phyloP scores from a whole-genome alignment of 2,888 invertebrate species.

The Argynnis bischoffii region DNA sequence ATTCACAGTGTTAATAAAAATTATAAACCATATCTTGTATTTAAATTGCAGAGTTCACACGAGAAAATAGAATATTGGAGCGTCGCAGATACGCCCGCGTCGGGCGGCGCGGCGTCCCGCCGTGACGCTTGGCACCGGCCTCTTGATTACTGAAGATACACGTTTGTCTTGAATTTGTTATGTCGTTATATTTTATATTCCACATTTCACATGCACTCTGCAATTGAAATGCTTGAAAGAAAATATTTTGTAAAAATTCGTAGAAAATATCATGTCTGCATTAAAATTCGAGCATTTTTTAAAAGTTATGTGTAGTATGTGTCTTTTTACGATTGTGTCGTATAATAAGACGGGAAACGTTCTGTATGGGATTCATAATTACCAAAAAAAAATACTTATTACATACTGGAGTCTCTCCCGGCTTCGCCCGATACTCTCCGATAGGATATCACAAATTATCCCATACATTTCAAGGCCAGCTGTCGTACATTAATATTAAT shows the following conservation, averaged over 20 bases:
- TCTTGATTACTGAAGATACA: conserved; percentile 22
- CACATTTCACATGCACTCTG: background rate
- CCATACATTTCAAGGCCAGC: too few relatives aligned
- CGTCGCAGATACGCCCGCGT: conserved; percentile 18
- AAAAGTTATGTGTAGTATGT: background rate
- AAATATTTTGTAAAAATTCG: conserved; percentile 17
- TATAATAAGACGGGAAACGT: too few relatives aligned
- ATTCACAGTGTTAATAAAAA: conserved; percentile 15
- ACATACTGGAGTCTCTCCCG: too few relatives aligned
- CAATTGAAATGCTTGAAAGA: conserved; percentile 9
- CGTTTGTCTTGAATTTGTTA: conserved; percentile 10
- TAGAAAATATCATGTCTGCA: background rate
- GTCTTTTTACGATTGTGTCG: too few relatives aligned
- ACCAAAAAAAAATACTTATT: too few relatives aligned
- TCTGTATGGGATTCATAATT: too few relatives aligned
- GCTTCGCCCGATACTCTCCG: too few relatives aligned
- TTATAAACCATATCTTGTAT: conserved; percentile 18
- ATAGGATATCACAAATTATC: too few relatives aligned
- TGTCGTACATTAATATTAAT: too few relatives aligned
- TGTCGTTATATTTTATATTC: conserved; percentile 14
- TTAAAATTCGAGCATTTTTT: background rate
- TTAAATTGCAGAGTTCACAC: conserved; percentile 14
- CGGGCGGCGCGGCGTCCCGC: conserved; percentile 12
- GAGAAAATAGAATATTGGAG: conserved; percentile 18
- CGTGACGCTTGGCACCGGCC: conserved; percentile 22